A percentile compares a stretch with the other conserved stretches of the same genome.
These are phyloP conservation scores for Poecilia picta DNA, from an alignment of 2,797 vertebrate species.

Conservation along the genomic window DNA sequence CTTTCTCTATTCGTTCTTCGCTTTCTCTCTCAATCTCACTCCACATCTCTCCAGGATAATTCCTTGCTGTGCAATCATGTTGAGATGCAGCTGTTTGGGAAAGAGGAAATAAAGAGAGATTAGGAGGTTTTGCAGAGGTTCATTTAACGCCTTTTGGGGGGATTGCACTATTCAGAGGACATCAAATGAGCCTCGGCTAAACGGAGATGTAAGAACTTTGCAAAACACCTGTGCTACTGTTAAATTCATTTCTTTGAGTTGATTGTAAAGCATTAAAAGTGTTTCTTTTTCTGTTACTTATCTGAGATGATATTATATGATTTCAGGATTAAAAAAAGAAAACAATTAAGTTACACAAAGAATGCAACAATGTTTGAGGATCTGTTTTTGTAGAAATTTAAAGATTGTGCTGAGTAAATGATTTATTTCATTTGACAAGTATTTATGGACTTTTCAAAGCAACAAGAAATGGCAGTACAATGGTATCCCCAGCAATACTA, in stretches of 20 bases:
- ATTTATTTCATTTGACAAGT: neutral
- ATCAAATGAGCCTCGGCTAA: constrained; percentile 48
- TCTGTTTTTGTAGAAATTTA: neutral
- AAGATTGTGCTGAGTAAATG: neutral
- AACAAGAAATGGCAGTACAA: neutral
- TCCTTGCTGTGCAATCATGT: constrained; percentile 47
- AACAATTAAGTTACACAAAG: neutral
- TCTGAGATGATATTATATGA: neutral
- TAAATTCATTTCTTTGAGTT: constrained; percentile 1
- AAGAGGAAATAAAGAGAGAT: constrained; percentile 41
- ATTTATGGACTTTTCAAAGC: neutral
- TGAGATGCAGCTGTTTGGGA: constrained; percentile 63
- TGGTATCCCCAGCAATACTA: neutral
- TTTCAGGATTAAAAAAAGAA: neutral
- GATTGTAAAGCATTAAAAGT: neutral
- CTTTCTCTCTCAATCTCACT: constrained; percentile 11
- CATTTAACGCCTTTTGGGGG: constrained; percentile 70
- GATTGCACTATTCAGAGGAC: constrained; percentile 27
- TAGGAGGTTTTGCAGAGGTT: constrained; percentile 56
- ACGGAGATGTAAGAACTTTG: constrained; percentile 22
- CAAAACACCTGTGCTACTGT: constrained; percentile 14
- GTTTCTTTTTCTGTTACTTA: neutral
- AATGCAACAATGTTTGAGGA: neutral
- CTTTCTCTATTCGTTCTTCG: neutral
- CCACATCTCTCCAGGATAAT: constrained; percentile 31